Evolutionary conservation across 2,888 invertebrate genomes (phyloP), one percentile per base, ranked within the genome.

Genomic region (Cordilura impudica): DNA sequence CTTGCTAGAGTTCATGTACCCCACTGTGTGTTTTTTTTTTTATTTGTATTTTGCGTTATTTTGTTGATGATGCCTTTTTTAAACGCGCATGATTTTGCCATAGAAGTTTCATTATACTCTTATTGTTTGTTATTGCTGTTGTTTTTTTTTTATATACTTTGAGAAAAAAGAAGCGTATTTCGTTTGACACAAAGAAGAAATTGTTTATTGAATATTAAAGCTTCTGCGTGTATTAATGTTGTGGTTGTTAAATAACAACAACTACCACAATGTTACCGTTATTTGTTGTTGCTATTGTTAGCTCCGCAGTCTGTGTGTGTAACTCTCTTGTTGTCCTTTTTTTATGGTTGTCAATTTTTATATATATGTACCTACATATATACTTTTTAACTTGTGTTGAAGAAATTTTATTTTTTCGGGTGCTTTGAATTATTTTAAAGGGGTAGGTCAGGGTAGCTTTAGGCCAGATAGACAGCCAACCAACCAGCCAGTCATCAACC

Each of bases 1-100:
- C 79, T 79, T 79, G 79, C 79, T 72, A 75, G 71, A 72, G 79
- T 79, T 79, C 79, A 79, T 72, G 72, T 67, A 72, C 79, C 79
- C 67, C 79, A 70, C 69, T 69, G 75, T 69, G 26, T 69, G 26
- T 63, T 21, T 54, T 56, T 60, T 14, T 4, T 54, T 14, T 54
- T 29, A 19, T 49, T 58, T 45, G 10, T 43, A 23, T 56, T 61
- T 29, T 53, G 60, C 29, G n/a, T 58, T 26, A 51, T 51, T 51
- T 35, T 56, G 49, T 58, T 31, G 39, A 14, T 54, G 43, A 49
- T 23, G 54, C 70, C 29, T 54, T 49, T 19, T 60, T 53, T 29
- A 72, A 72, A 47, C 49, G 78, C 78, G 78, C 78, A 78, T 78
- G 78, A 23, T 35, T 75, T 74, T 74, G 60, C n/a, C n/a, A 39